Evolutionary conservation across 2,113 vertebrate species (phyloP), one percentile per base, ranked within the genome.

Genomic region (Pangasianodon gigas): DNA sequence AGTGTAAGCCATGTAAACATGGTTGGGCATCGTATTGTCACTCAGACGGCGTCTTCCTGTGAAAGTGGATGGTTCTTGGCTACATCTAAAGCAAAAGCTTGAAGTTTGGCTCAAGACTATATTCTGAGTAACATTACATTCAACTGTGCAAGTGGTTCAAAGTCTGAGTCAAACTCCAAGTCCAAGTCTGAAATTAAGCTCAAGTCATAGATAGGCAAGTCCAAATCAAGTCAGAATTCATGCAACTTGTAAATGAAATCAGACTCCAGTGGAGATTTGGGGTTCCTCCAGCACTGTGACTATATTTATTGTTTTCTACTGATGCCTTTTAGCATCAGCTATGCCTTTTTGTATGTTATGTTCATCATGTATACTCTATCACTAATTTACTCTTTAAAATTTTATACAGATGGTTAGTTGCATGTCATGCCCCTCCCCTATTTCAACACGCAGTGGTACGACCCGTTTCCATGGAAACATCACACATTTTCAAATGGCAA

Each of bases 381-480:
- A 84, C 44, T 32, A 10, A 52, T 69, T 52, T 32, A 4, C 44
- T 60, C 8, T 19, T 9, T 58, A 19, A 67, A 54, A 41, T 56
- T 29, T 69, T 77, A 77, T 46, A 58, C 52, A 29, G 16, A 77
- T 41, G 54, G 24, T 60, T 21, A 77, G 71, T 44, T 18, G 26
- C 52, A 26, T 5, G 32, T 24, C 32, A 60, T 60, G 32, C 54
- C 54, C 69, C 52, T 44, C 14, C 54, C 13, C 26, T 54, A 58
- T 60, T 60, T 74, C 85, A 8, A 10, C 26, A 44, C 6, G 9
- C 65, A 6, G 48, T 16, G 84, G 67, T 46, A 86, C 21, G 24
- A 58, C 26, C 71, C 6, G 71, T 87, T 79, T 29, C 86, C 86
- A 87, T n/a, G 71, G 86, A 77, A 87, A 87, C 86, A 1, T 87